Conservation (phyloP, 2,888 invertebrate genomes). For the Heliothis peltigera region DNA sequence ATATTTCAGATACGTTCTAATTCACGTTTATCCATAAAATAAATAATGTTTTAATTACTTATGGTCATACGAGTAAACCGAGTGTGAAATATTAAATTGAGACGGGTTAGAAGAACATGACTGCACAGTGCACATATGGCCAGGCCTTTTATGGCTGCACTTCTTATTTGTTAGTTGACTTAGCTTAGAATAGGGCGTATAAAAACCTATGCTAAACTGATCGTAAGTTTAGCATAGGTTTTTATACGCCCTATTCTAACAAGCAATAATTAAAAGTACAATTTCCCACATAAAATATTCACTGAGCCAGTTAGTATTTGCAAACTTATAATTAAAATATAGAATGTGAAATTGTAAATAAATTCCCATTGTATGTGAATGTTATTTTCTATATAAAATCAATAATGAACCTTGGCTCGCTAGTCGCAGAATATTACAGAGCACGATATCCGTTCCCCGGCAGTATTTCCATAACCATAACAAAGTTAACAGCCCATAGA, state of each 20-base stretch:
- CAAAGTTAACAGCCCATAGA: constrained; percentile 43
- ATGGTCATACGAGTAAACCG: constrained; percentile 15
- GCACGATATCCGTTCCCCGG: constrained; percentile 66
- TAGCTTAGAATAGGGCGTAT: too few species aligned
- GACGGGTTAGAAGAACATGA: constrained; percentile 33
- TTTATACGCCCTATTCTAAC: constrained; percentile 5
- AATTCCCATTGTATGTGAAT: constrained; percentile 40
- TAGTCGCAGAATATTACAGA: constrained; percentile 45
- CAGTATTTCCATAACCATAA: constrained; percentile 55
- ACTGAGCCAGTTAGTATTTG: not conserved
- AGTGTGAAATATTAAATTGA: constrained; percentile 21
- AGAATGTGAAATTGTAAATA: constrained; percentile 28
- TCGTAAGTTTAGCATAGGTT: constrained; percentile 17
- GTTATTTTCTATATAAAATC: constrained; percentile 42
- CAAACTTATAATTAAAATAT: constrained; percentile 1
- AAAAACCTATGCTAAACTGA: too few species aligned
- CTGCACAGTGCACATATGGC: constrained; percentile 31
- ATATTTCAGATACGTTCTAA: constrained; percentile 35
- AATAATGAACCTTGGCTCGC: constrained; percentile 50
- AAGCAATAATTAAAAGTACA: constrained; percentile 1
- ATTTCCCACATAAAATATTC: constrained; percentile 21
- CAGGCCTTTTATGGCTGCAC: constrained; percentile 27
- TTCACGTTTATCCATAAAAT: constrained; percentile 27
- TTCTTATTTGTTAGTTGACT: constrained; percentile 21
- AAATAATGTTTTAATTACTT: constrained; percentile 16